These are phyloP conservation scores for Reticulitermes lucifugus DNA, from an alignment of 2,888 invertebrate species.

Conservation along the genomic window DNA sequence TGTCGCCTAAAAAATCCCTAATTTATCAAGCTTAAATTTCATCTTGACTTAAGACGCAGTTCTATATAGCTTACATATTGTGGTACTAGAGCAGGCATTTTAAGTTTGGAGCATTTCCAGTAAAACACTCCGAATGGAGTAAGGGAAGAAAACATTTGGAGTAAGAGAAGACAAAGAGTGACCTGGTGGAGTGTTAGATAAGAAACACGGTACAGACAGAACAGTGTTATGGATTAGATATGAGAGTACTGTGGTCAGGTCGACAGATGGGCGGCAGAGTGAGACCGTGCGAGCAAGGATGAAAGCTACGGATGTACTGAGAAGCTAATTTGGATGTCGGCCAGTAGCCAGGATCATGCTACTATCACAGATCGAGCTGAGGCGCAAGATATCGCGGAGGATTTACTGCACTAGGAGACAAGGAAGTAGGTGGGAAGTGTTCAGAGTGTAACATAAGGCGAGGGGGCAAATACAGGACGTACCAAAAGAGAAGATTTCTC, in stretches of 20 bases:
- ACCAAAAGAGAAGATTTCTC: neutral
- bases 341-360: neutral
- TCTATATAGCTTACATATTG: neutral
- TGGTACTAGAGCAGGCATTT: neutral
- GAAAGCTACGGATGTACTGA: neutral
- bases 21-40: too few species aligned
- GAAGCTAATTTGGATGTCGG: constrained; percentile 24
- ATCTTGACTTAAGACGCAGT: too few species aligned
- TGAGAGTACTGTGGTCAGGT: neutral
- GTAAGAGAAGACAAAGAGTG: neutral
- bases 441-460: neutral
- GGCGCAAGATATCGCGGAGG: neutral
- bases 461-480: neutral
- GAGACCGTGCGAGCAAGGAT: neutral
- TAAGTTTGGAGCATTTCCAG: constrained; percentile 16
- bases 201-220: neutral
- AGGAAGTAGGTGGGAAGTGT: neutral
- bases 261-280: neutral
- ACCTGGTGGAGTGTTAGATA: neutral
- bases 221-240: constrained; percentile 18
- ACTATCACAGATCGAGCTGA: neutral
- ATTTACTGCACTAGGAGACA: neutral
- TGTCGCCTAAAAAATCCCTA: too few species aligned
- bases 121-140: neutral
- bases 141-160: neutral